phyloP scores from a whole-genome alignment of 2,888 invertebrate genomes.

The Pachymerium ferrugineum region DNA sequence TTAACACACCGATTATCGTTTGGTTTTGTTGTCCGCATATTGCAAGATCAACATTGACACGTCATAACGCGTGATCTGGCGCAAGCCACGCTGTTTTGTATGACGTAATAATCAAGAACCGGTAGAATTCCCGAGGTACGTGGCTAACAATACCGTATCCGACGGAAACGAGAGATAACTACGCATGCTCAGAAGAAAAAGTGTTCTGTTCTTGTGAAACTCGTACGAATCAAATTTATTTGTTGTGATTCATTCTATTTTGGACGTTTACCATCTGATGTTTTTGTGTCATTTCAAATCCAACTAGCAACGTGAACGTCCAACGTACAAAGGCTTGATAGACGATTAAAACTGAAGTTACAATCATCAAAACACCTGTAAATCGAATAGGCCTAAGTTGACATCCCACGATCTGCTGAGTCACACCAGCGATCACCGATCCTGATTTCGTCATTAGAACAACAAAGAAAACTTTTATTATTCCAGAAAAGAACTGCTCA shows the following conservation, averaged over 20 bases:
- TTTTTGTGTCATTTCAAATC: background rate
- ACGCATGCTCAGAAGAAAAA: background rate
- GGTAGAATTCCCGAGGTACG: too few relatives aligned
- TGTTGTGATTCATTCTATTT: constrained; percentile 15
- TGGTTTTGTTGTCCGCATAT: too few relatives aligned
- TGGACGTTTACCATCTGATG: background rate
- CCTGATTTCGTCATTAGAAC: background rate
- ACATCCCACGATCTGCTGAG: background rate
- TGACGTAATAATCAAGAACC: too few relatives aligned
- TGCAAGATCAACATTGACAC: too few relatives aligned
- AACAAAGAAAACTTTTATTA: too few relatives aligned
- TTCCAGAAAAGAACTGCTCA: too few relatives aligned
- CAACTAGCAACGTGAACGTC: background rate
- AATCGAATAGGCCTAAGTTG: constrained; percentile 1
- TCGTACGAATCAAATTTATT: background rate
- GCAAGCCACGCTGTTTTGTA: too few relatives aligned
- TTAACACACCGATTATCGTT: too few relatives aligned
- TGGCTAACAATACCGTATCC: too few relatives aligned
- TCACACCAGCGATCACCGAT: background rate
- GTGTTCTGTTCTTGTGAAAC: background rate
- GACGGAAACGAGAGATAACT: background rate
- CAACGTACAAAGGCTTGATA: background rate
- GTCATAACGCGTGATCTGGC: too few relatives aligned
- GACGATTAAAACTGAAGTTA: background rate
- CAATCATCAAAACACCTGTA: background rate